Evolutionary conservation across 2,888 invertebrate species (phyloP).

Genomic region (Protonemura montana): DNA sequence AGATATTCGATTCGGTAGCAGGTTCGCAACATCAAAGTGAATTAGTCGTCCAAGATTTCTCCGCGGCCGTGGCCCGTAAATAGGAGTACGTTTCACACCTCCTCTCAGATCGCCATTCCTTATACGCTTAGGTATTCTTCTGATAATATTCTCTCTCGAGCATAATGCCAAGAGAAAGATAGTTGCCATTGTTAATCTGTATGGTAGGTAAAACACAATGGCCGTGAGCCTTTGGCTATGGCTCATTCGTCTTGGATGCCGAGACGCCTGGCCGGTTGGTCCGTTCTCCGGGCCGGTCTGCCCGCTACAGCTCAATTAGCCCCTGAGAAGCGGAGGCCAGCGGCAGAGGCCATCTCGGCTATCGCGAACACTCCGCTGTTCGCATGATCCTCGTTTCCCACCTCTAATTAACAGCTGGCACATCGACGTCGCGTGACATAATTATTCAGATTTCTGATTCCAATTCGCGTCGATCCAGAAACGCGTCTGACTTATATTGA

Average conservation of each 20-base stretch:
- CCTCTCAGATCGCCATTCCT: neutral
- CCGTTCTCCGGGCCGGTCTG: neutral
- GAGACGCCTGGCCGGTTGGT: neutral
- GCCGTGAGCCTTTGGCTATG: slow-evolving; percentile 37
- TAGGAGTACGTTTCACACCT: slow-evolving; percentile 1
- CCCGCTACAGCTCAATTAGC: slow-evolving; percentile 31
- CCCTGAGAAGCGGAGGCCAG: slow-evolving; percentile 26
- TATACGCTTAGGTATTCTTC: neutral
- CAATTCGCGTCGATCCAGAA: neutral
- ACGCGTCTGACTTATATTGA: neutral
- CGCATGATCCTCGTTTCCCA: neutral
- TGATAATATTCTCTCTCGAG: slow-evolving; percentile 7
- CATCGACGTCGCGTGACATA: neutral
- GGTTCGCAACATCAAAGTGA: neutral
- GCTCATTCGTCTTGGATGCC: slow-evolving; percentile 40
- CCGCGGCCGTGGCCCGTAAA: neutral
- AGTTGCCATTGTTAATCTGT: slow-evolving; percentile 37
- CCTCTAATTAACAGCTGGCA: neutral
- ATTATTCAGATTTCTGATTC: neutral
- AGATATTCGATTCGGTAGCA: slow-evolving; percentile 4
- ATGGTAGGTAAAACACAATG: slow-evolving; percentile 27
- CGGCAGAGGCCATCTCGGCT: neutral
- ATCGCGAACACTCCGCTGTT: neutral
- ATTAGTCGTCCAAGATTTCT: neutral
- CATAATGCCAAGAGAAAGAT: neutral